Conservation (phyloP, 2,797 vertebrate genomes). For the Tachyglossus aculeatus region DNA sequence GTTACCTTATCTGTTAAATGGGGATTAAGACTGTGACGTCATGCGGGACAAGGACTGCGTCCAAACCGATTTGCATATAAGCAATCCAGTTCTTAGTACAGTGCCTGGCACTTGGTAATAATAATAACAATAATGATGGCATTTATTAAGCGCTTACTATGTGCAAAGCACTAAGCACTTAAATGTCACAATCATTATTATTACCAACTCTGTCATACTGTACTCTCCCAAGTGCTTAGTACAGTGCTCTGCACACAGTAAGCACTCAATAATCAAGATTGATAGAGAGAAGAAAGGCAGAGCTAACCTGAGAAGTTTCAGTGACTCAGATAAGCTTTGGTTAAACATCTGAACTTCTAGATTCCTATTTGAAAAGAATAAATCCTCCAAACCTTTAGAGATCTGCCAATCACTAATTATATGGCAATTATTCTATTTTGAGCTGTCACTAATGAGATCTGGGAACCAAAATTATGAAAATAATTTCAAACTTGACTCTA, state of each 20-base stretch:
- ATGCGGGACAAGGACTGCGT: too few species aligned
- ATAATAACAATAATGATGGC: too few species aligned
- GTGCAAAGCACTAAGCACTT: too few species aligned
- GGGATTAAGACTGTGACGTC: too few species aligned
- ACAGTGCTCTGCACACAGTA: background rate
- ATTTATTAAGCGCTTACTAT: too few species aligned
- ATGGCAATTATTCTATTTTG: constrained; percentile 74
- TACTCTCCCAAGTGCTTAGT: background rate
- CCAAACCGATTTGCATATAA: too few species aligned
- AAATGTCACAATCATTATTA: too few species aligned
- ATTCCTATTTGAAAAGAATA: constrained; percentile 54
- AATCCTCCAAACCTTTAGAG: constrained; percentile 62
- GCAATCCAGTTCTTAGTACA: too few species aligned
- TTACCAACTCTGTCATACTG: too few species aligned
- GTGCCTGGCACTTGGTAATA: too few species aligned
- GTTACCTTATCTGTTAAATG: too few species aligned
- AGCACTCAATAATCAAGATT: background rate
- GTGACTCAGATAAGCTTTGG: constrained; percentile 6
- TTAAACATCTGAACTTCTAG: constrained; percentile 24
- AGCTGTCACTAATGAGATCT: constrained; percentile 77
- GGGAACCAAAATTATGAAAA: constrained; percentile 74
- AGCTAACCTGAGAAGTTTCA: constrained; percentile 2
- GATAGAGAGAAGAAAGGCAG: background rate
- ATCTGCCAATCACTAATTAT: constrained; percentile 68
- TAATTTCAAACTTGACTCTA: constrained; percentile 76